Conservation (phyloP, 92 coral and sea anemone species). For the Phenganax subtilis region DNA sequence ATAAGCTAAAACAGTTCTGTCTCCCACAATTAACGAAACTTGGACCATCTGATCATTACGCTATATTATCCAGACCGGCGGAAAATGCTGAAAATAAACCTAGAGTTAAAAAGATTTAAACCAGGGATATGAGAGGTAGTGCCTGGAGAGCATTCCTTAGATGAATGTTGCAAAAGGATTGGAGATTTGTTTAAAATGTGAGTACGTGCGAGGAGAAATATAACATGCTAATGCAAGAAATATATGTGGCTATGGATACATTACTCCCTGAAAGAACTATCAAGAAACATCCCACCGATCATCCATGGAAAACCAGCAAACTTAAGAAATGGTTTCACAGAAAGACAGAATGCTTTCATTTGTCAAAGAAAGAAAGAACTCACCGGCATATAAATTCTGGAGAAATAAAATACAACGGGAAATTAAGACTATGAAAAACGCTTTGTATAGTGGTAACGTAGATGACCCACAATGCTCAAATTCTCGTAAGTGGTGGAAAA, state of each 20-base stretch:
- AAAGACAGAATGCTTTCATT: conserved; percentile 41
- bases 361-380: conserved; percentile 21
- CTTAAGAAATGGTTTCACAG: conserved; percentile 29
- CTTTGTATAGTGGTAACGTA: conserved; percentile 1
- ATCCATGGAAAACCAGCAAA: conserved; percentile 27
- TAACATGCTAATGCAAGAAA: neutral
- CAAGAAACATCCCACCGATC: conserved; percentile 25
- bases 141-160: conserved; percentile 46
- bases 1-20: conserved; percentile 41
- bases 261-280: neutral
- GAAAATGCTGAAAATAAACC: neutral
- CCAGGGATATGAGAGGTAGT: conserved; percentile 8
- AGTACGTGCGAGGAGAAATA: neutral
- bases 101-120: neutral
- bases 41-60: conserved; percentile 46
- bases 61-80: conserved; percentile 44
- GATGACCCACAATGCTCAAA: conserved; percentile 12
- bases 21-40: conserved; percentile 36
- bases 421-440: conserved; percentile 17
- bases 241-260: neutral
- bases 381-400: conserved; percentile 11
- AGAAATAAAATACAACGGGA: conserved; percentile 36
- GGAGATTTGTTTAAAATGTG: conserved; percentile 16
- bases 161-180: conserved; percentile 46
- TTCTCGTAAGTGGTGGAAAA: too few relatives aligned